These are phyloP conservation scores for Amphipoea oculea DNA, from an alignment of 2,888 invertebrate species.

Conservation along the genomic window DNA sequence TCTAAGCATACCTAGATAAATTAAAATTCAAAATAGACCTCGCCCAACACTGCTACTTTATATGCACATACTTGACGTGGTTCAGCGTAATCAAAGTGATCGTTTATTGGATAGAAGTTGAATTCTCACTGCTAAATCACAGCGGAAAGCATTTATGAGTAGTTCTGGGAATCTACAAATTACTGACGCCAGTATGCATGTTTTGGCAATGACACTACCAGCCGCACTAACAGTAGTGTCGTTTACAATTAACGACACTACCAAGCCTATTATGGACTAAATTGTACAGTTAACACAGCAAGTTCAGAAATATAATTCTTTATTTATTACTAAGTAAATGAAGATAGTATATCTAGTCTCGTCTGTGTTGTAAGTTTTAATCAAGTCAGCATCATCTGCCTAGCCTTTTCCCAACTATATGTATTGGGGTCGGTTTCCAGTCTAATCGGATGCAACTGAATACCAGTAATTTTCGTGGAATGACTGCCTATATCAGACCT, in stretches of 20 bases:
- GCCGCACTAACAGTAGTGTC: no score
- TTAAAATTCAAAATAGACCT: slow-evolving; percentile 24
- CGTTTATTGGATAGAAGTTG: slow-evolving; percentile 39
- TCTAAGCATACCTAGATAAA: slow-evolving; percentile 6
- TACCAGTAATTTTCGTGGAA: not conserved
- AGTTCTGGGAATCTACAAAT: slow-evolving; percentile 51
- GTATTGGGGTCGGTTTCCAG: not conserved
- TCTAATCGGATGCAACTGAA: not conserved
- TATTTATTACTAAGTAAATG: no score
- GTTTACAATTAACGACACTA: no score
- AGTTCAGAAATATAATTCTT: no score
- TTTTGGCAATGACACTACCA: no score
- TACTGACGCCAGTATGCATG: slow-evolving; percentile 20
- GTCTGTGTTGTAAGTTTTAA: slow-evolving; percentile 1
- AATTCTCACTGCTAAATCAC: slow-evolving; percentile 34
- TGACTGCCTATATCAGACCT: not conserved
- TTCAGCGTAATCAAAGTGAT: slow-evolving; percentile 37
- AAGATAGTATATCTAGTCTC: slow-evolving; percentile 15
- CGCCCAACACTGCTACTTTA: slow-evolving; percentile 19
- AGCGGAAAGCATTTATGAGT: slow-evolving; percentile 38
- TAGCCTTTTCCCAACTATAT: not conserved
- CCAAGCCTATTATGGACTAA: no score
- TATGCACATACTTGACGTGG: slow-evolving; percentile 41
- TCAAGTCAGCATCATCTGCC: not conserved
- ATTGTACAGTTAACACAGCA: no score